These are phyloP conservation scores for Sphaerolaimus hirsutus DNA, from an alignment of 2,888 invertebrate genomes.

Conservation along the genomic window DNA sequence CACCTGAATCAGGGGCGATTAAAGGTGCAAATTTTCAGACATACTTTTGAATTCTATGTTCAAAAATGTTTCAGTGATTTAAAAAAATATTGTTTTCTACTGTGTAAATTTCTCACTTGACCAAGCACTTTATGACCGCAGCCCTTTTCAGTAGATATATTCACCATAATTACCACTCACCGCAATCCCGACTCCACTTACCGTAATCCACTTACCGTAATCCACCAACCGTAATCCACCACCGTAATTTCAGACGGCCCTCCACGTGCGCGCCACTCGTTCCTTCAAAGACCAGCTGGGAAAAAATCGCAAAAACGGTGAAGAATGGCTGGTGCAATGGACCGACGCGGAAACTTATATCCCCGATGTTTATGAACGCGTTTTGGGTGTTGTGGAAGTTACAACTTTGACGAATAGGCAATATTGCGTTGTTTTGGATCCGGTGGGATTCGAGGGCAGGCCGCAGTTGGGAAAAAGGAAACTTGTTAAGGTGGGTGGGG, in stretches of 20 bases:
- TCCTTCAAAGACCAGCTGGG: conserved; percentile 31
- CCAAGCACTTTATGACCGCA: no score
- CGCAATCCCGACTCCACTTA: no score
- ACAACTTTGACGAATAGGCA: conserved; percentile 31
- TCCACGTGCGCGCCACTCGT: conserved; percentile 28
- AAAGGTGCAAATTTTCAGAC: no score
- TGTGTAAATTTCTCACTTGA: no score
- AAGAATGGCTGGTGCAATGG: conserved; percentile 32
- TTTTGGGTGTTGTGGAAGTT: conserved; percentile 29
- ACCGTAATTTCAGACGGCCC: conserved; percentile 26
- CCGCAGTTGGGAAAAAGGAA: conserved; percentile 31
- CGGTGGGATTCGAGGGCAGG: conserved; percentile 22
- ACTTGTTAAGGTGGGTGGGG: conserved; percentile 25
- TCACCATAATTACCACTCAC: no score
- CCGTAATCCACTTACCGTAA: no score
- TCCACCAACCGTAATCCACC: background rate
- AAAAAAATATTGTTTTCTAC: no score
- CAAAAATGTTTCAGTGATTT: no score
- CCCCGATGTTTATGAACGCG: conserved; percentile 33
- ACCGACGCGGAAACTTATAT: conserved; percentile 32
- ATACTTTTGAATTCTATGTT: no score
- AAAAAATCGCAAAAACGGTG: conserved; percentile 29
- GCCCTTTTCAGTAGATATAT: no score
- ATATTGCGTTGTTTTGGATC: conserved; percentile 32
- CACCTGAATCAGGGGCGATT: no score